Conservation (phyloP, 2,888 invertebrate genomes). For the Meiosimyza decipiens region DNA sequence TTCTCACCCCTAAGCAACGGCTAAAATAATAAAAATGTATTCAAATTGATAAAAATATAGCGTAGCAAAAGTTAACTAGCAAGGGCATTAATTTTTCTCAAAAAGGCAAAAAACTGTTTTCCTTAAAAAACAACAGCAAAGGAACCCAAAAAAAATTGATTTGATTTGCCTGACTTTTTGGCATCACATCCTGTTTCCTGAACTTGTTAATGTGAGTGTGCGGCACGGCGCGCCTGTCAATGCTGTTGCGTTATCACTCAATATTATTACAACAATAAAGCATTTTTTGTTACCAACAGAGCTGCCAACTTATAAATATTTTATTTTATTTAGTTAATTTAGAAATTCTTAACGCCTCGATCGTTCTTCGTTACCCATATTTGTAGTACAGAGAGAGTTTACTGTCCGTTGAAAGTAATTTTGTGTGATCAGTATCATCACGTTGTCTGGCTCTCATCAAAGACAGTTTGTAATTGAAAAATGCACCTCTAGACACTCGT, state of each 20-base stretch:
- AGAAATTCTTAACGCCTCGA: no score
- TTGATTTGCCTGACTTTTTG: slow-evolving; percentile 9
- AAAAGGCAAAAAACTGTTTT: background rate
- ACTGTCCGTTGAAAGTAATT: no score
- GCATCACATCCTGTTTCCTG: slow-evolving; percentile 28
- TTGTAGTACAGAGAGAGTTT: no score
- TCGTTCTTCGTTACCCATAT: no score
- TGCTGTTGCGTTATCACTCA: slow-evolving; percentile 55
- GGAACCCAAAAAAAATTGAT: slow-evolving; percentile 9
- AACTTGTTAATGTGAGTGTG: slow-evolving; percentile 31
- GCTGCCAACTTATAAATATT: no score
- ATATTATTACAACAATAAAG: slow-evolving; percentile 62
- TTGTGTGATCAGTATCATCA: no score
- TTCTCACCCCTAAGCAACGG: slow-evolving; percentile 46
- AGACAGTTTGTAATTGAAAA: no score
- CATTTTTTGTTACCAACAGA: slow-evolving; percentile 50
- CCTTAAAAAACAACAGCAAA: background rate
- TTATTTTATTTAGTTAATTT: no score
- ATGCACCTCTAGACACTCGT: no score
- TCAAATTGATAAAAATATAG: slow-evolving; percentile 29
- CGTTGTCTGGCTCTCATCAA: no score
- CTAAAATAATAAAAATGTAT: background rate
- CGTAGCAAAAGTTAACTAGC: slow-evolving; percentile 26
- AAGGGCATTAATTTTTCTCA: slow-evolving; percentile 15
- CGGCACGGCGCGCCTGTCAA: background rate